phyloP scores from a whole-genome alignment of 2,888 invertebrate species.

The Drosophila kanekoi region DNA sequence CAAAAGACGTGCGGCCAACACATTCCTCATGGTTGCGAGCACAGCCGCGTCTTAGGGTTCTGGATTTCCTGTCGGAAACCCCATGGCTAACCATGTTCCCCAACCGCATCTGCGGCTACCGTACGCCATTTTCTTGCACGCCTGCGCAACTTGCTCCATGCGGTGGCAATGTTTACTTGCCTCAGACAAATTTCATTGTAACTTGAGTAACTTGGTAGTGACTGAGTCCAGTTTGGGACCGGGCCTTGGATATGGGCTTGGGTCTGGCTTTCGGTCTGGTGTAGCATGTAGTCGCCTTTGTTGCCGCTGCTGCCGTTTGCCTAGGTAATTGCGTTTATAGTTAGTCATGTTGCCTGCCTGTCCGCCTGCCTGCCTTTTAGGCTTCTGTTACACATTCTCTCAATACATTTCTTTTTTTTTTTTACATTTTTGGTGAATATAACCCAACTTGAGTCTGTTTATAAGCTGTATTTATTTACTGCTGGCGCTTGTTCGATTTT shows the following conservation, averaged over 20 bases:
- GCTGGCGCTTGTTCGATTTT: slow-evolving; percentile 55
- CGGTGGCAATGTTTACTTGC: slow-evolving; percentile 77
- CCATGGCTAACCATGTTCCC: slow-evolving; percentile 36
- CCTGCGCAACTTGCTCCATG: slow-evolving; percentile 68
- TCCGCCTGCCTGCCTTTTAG: neutral
- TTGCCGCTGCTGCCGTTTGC: slow-evolving; percentile 66
- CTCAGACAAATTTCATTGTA: slow-evolving; percentile 82
- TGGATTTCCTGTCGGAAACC: slow-evolving; percentile 67
- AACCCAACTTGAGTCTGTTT: slow-evolving; percentile 15
- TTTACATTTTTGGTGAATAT: slow-evolving; percentile 6
- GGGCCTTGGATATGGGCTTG: slow-evolving; percentile 12
- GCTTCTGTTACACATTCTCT: slow-evolving; percentile 56
- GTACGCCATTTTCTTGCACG: slow-evolving; percentile 75
- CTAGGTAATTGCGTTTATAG: slow-evolving; percentile 77
- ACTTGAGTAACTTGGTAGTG: slow-evolving; percentile 83
- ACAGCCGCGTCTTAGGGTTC: slow-evolving; percentile 4
- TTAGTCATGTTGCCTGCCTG: slow-evolving; percentile 63
- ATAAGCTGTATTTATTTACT: slow-evolving; percentile 34
- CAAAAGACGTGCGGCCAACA: slow-evolving; percentile 79
- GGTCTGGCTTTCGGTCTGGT: slow-evolving; percentile 25
- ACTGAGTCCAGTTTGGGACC: slow-evolving; percentile 13
- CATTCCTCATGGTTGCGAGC: slow-evolving; percentile 66
- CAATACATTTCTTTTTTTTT: slow-evolving; percentile 12
- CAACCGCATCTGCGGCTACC: slow-evolving; percentile 61
- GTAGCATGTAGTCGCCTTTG: slow-evolving; percentile 74